A percentile compares a stretch with the other conserved stretches of the same genome.
Conservation (phyloP, 1,140 invertebrate genomes). For the Medauroidea extradentata region DNA sequence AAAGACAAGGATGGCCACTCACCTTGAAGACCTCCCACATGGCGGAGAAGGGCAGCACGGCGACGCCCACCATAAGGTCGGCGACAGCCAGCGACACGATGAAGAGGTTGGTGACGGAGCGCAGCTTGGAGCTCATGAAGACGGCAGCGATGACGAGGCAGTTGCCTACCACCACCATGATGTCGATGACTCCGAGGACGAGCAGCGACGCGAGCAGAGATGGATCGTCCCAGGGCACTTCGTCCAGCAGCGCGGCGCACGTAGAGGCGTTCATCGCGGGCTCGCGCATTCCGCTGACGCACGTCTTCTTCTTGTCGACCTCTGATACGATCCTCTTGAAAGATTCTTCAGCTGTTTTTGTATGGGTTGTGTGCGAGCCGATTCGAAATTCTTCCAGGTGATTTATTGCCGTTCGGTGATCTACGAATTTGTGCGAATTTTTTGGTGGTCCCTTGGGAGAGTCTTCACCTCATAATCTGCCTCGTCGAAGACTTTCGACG, state of each 20-base stretch:
- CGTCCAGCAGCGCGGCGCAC: conserved; percentile 65
- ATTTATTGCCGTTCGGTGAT: too few relatives aligned
- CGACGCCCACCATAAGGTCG: conserved; percentile 85
- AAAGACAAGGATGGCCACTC: conserved; percentile 23
- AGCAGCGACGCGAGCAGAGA: conserved; percentile 66
- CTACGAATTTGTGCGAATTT: too few relatives aligned
- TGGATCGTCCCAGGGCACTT: conserved; percentile 71
- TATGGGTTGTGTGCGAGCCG: too few relatives aligned
- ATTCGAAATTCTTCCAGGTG: too few relatives aligned
- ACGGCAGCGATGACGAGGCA: conserved; percentile 89
- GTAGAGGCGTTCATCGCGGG: conserved; percentile 61
- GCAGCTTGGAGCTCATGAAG: conserved; percentile 77
- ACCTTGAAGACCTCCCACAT: conserved; percentile 87
- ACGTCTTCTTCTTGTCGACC: too few relatives aligned
- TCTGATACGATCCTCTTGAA: too few relatives aligned
- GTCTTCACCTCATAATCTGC: too few relatives aligned
- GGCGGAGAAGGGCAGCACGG: conserved; percentile 86
- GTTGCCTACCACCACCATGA: conserved; percentile 85
- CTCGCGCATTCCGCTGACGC: neutral
- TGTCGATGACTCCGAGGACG: conserved; percentile 74
- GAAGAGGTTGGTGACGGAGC: conserved; percentile 92
- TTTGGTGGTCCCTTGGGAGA: too few relatives aligned
- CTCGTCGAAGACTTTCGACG: too few relatives aligned
- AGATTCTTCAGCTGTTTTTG: too few relatives aligned
- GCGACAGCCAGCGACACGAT: conserved; percentile 91